Conservation (phyloP, 2,888 invertebrate genomes). For the Strigamia transsilvanica region DNA sequence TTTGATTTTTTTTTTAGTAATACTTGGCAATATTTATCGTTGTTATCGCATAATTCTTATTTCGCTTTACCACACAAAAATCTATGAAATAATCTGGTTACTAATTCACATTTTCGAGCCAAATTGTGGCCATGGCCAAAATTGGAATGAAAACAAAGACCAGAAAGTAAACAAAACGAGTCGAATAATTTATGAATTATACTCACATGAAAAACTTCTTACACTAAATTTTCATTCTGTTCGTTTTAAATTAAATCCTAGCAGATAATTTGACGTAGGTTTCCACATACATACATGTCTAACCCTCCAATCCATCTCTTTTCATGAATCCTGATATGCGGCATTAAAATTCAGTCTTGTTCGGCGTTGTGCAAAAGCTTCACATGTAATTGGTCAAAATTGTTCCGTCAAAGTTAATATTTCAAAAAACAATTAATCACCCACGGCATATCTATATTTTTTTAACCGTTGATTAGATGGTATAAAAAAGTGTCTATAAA, state of each 20-base stretch:
- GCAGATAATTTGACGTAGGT: background rate
- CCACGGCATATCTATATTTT: background rate
- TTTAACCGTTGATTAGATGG: background rate
- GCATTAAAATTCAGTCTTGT: slow-evolving; percentile 30
- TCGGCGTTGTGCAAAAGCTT: slow-evolving; percentile 19
- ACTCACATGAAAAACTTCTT: background rate
- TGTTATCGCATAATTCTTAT: background rate
- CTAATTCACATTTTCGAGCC: background rate
- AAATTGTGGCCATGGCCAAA: background rate
- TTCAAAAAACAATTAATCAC: background rate
- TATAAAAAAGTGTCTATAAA: background rate
- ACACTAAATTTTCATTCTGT: background rate
- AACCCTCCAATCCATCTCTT: background rate
- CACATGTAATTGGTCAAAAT: slow-evolving; percentile 24
- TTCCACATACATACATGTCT: no score
- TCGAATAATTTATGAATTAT: background rate
- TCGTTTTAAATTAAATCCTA: background rate
- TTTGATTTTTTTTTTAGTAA: no score
- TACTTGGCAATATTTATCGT: no score
- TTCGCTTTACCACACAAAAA: background rate
- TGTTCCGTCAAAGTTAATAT: background rate
- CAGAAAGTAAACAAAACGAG: background rate
- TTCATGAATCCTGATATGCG: background rate
- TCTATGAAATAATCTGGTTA: background rate
- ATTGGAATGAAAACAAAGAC: slow-evolving; percentile 30